Evolutionary conservation across 92 coral and sea anemone genomes (phyloP), one percentile per base, ranked within the genome.

Genomic region (Scolanthus callimorphus): DNA sequence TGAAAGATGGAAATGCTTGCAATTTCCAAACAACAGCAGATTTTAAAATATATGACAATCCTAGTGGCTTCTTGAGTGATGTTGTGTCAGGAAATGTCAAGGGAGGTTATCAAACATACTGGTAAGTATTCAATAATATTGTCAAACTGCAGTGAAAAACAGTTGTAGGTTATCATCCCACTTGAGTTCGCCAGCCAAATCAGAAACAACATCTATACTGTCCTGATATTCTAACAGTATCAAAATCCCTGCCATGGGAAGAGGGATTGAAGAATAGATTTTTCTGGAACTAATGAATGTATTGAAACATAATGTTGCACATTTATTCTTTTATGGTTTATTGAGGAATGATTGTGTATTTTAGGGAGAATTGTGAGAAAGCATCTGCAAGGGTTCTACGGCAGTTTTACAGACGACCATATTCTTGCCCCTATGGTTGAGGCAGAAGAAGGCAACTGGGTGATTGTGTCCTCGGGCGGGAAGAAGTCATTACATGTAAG

Each of bases 391-490:
- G 84, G 57, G 80, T 61, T 17, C 65, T 92, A 56, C 82, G 98
- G 17, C 73, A 88, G 71, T 88, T 76, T 48, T 88, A 92, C 67
- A 62, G 81, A 55, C 89, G 98, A 23, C 98, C 98, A 46, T 92
- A 92, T 67, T 92, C 50, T 92, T 62, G 96, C 98, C 0, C 96
- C 94, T 11, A 92, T 92, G 98, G 90, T 95, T 29, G 98, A 92
- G 68, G 76, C 96, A 20, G 81, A 52, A 17, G 82, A 90, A 29
- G 92, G 91, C 3, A 92, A 88, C 85, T 88, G 88, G 89, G 30
- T 92, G 59, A 67, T 88, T 37, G 85, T 79, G 31, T 77, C 98
- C 4, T 57, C 67, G n/a, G 87, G 60, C n/a, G 83, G 88, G 9
- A 63, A 48, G 30, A 72, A 82, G 59, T 55, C 85, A 1, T 54